These are phyloP conservation scores for Myotis planiceps DNA, from an alignment of 2,797 vertebrate genomes.

Conservation along the genomic window DNA sequence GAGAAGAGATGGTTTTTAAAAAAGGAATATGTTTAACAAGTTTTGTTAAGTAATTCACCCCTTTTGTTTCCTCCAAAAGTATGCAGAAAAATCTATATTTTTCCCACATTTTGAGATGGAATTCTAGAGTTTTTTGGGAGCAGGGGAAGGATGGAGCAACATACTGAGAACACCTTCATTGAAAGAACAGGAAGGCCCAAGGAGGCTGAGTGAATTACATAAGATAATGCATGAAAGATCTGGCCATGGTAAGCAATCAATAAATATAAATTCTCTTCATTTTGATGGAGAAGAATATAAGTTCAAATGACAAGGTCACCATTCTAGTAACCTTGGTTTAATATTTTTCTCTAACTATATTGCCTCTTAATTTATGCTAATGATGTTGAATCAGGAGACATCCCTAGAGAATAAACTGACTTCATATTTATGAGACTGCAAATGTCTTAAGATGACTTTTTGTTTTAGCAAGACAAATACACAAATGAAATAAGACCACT, in stretches of 20 bases:
- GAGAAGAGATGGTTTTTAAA: neutral
- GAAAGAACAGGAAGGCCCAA: neutral
- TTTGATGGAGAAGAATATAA: neutral
- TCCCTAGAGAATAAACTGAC: conserved; percentile 22
- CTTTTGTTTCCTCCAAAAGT: conserved; percentile 43
- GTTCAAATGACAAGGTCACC: conserved; percentile 11
- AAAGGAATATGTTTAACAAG: conserved; percentile 21
- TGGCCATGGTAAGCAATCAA: neutral
- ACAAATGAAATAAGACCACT: neutral
- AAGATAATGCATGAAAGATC: neutral
- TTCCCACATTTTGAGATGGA: neutral
- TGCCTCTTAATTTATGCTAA: conserved; percentile 32
- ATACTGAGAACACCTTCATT: conserved; percentile 36
- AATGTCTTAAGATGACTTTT: conserved; percentile 6
- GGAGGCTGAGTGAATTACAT: neutral
- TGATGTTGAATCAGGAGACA: neutral
- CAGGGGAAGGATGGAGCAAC: neutral
- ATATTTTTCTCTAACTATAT: neutral
- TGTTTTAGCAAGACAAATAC: conserved; percentile 34
- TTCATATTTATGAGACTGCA: neutral
- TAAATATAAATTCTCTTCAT: conserved; percentile 31
- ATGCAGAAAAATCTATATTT: neutral
- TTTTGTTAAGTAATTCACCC: conserved; percentile 47
- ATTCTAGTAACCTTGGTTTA: neutral
- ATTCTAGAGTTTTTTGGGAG: neutral